A percentile compares a stretch with the other conserved stretches of the same genome.
Conservation (phyloP, 1,140 invertebrate genomes). For the Anadara kagoshimensis region DNA sequence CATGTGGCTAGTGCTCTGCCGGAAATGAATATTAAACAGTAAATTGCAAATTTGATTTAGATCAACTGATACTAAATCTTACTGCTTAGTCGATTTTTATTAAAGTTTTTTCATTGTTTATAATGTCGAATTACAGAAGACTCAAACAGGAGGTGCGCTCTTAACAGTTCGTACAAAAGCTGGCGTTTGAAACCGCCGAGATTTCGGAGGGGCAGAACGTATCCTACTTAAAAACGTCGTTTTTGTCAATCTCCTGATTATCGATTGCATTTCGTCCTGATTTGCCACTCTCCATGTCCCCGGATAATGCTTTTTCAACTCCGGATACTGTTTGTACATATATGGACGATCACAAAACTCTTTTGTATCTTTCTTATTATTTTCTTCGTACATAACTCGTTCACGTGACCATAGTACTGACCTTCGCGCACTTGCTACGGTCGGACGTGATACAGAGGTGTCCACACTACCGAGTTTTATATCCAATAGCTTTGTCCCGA, state of each 20-base stretch:
- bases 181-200: too few species aligned
- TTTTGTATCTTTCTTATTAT: conserved; percentile 30
- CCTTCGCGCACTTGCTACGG: conserved; percentile 42
- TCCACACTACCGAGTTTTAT: conserved; percentile 20
- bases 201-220: too few species aligned
- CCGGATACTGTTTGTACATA: conserved; percentile 46
- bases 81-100: too few species aligned
- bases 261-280: conserved; percentile 28
- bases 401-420: conserved; percentile 52
- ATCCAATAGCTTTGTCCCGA: conserved; percentile 21
- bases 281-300: conserved; percentile 50
- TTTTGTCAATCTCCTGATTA: conserved; percentile 43
- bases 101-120: too few species aligned
- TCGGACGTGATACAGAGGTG: conserved; percentile 39
- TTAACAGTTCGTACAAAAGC: too few species aligned
- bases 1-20: too few species aligned
- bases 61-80: too few species aligned
- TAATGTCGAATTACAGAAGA: too few species aligned
- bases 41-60: too few species aligned
- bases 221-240: background rate
- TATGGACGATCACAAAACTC: conserved; percentile 41
- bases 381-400: conserved; percentile 42
- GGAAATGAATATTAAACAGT: too few species aligned
- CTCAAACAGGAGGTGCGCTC: too few species aligned
- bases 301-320: conserved; percentile 49